A percentile compares a stretch with the other conserved stretches of the same genome.
phyloP scores from a whole-genome alignment of 2,888 invertebrate species.

The Drosophila pseudotakahashii region DNA sequence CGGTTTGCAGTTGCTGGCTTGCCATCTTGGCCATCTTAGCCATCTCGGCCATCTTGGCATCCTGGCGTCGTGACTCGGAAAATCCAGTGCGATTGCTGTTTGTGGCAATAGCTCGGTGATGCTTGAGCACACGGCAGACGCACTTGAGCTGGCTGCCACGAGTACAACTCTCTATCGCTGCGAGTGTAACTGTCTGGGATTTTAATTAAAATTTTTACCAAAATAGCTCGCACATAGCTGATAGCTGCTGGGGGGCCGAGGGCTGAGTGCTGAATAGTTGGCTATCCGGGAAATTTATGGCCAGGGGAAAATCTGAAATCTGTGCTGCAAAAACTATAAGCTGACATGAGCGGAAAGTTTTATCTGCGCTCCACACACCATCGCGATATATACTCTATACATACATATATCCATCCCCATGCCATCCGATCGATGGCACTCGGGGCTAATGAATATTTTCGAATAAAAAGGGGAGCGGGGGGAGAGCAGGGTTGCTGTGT shows the following conservation, averaged over 20 bases:
- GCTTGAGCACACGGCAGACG: slow-evolving; percentile 74
- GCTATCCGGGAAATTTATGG: slow-evolving; percentile 69
- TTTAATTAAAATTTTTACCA: slow-evolving; percentile 75
- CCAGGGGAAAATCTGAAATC: slow-evolving; percentile 56
- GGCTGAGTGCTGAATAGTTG: slow-evolving; percentile 65
- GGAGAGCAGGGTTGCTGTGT: slow-evolving; percentile 4
- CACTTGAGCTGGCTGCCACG: slow-evolving; percentile 52
- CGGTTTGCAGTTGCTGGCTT: slow-evolving; percentile 19
- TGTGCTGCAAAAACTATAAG: slow-evolving; percentile 67
- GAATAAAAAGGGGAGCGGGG: slow-evolving; percentile 8
- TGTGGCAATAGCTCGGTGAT: slow-evolving; percentile 55
- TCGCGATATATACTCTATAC: background rate
- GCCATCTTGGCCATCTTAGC: slow-evolving; percentile 13
- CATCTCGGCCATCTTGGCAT: background rate
- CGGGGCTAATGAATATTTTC: slow-evolving; percentile 73
- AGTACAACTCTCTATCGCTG: slow-evolving; percentile 28
- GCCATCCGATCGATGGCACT: slow-evolving; percentile 36
- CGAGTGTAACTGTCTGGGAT: slow-evolving; percentile 74
- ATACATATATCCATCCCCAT: background rate
- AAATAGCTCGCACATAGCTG: slow-evolving; percentile 57
- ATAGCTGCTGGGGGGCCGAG: background rate
- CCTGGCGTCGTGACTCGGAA: slow-evolving; percentile 22
- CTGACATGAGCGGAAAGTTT: slow-evolving; percentile 64
- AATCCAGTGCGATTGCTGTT: slow-evolving; percentile 47
- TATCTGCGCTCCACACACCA: slow-evolving; percentile 26